A percentile compares a stretch with the other conserved stretches of the same genome.
Evolutionary conservation across 1,140 invertebrate species (phyloP).

Genomic region (Glomeris maerens): DNA sequence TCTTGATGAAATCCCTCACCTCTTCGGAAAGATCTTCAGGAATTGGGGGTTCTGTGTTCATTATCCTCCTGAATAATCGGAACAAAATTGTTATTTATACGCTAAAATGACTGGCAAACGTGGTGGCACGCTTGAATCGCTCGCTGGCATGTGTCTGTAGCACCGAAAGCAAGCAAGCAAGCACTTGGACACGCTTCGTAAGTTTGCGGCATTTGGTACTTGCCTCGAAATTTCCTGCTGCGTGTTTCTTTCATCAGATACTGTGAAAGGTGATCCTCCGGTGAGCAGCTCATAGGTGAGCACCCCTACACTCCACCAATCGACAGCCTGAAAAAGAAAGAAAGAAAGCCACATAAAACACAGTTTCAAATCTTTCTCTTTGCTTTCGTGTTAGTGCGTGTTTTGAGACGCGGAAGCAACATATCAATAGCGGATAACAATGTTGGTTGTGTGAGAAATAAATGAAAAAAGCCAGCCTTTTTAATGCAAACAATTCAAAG

Average conservation of each 20-base stretch:
- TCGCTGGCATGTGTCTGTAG: too few species aligned
- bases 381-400: too few species aligned
- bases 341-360: constrained; percentile 7
- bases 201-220: constrained; percentile 12
- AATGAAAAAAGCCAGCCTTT: too few species aligned
- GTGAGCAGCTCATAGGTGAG: constrained; percentile 92
- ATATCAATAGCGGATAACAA: background rate
- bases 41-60: constrained; percentile 70
- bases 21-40: constrained; percentile 49
- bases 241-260: constrained; percentile 79
- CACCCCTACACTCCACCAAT: constrained; percentile 98
- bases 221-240: constrained; percentile 83
- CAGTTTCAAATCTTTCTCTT: background rate
- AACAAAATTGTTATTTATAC: constrained; percentile 1
- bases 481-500: too few species aligned
- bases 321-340: constrained; percentile 56
- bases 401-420: background rate
- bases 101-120: background rate
- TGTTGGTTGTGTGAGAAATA: too few species aligned
- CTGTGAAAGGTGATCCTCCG: constrained; percentile 92
- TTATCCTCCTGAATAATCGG: constrained; percentile 50
- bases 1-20: constrained; percentile 50
- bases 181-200: background rate
- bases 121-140: background rate
- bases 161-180: too few species aligned